Evolutionary conservation across 2,888 invertebrate species (phyloP).

Genomic region (Cotesia congregata): DNA sequence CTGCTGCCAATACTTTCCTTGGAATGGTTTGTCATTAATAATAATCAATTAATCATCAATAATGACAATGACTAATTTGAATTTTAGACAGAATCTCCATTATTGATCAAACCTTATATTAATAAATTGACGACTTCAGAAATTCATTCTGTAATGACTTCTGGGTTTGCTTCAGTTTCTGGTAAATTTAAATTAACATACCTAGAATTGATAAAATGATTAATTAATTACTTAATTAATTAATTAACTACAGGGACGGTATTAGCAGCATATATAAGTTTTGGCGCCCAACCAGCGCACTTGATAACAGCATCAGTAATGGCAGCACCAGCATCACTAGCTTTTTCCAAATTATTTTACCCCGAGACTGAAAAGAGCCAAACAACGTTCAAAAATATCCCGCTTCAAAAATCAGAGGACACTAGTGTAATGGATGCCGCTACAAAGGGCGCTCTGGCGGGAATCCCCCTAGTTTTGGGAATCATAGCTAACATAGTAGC

Average conservation of each 20-base stretch:
- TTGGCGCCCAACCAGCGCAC: constrained; percentile 90
- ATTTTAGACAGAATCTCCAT: constrained; percentile 87
- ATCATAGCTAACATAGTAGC: constrained; percentile 94
- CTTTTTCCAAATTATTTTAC: constrained; percentile 89
- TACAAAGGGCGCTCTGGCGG: constrained; percentile 87
- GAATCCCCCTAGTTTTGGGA: constrained; percentile 85
- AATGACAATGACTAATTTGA: constrained; percentile 42
- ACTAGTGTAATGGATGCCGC: constrained; percentile 92
- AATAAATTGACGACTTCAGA: constrained; percentile 90
- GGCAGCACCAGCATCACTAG: constrained; percentile 95
- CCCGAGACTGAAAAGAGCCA: constrained; percentile 90
- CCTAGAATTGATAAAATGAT: too few relatives aligned
- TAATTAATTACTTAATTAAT: too few relatives aligned
- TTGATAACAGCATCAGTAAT: constrained; percentile 94
- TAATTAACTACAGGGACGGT: constrained; percentile 78
- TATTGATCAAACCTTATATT: constrained; percentile 90
- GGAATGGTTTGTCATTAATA: constrained; percentile 79
- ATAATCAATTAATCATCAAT: too few relatives aligned
- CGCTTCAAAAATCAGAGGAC: constrained; percentile 79
- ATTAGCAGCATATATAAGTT: constrained; percentile 91
- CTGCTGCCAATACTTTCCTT: constrained; percentile 94
- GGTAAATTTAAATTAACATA: constrained; percentile 69
- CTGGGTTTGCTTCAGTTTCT: constrained; percentile 96
- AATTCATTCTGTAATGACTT: constrained; percentile 92
- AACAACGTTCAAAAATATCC: constrained; percentile 83